phyloP scores from a whole-genome alignment of 2,888 invertebrate species.

The Caenorhabditis macrosperma region DNA sequence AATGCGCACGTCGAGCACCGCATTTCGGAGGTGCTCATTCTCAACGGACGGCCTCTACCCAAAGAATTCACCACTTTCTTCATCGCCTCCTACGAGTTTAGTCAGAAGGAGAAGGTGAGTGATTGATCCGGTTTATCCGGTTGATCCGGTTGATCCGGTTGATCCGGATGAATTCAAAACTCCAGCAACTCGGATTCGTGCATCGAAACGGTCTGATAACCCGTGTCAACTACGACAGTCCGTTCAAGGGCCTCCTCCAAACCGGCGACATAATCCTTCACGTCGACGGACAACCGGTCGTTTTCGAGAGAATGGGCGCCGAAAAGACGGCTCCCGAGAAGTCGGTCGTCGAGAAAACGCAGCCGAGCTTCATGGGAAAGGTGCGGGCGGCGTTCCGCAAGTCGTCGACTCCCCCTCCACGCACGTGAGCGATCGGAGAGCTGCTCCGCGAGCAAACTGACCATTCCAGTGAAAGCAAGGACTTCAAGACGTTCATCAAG shows the following conservation, averaged over 20 bases:
- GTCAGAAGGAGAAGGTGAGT: neutral
- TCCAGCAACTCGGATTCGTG: slow-evolving; percentile 23
- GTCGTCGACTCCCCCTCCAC: no score
- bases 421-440: no score
- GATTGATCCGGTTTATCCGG: no score
- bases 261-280: slow-evolving; percentile 31
- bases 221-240: slow-evolving; percentile 21
- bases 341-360: neutral
- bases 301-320: slow-evolving; percentile 17
- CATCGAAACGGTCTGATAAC: slow-evolving; percentile 22
- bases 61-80: neutral
- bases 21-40: neutral
- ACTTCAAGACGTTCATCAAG: neutral
- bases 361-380: no score
- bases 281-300: slow-evolving; percentile 16
- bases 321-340: slow-evolving; percentile 2
- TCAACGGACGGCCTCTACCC: neutral
- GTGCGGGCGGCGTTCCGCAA: no score
- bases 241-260: slow-evolving; percentile 27
- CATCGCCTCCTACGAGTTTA: neutral
- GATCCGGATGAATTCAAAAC: neutral
- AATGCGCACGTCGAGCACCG: neutral
- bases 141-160: no score
- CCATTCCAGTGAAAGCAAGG: neutral
- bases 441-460: no score